Evolutionary conservation across 2,888 invertebrate genomes (phyloP).

Genomic region (Geophilus truncorum): DNA sequence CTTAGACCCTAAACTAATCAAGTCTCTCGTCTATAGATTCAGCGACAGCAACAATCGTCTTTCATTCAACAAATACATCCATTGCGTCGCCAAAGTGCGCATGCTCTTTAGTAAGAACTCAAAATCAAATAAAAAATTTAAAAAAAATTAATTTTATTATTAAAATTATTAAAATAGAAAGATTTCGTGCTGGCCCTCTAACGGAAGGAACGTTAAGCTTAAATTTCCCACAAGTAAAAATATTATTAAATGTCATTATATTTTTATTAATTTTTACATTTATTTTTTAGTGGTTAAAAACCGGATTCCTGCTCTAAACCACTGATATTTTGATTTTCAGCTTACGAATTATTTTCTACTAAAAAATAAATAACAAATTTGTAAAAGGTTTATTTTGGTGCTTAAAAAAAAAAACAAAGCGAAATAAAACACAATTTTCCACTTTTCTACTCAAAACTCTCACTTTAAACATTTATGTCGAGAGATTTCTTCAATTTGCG

Average conservation of each 20-base stretch:
- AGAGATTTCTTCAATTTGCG: neutral
- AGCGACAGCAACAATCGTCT: neutral
- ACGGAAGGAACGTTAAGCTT: neutral
- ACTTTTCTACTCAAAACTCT: neutral
- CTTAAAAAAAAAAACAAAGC: no score
- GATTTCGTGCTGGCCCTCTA: neutral
- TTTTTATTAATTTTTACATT: neutral
- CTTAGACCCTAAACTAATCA: neutral
- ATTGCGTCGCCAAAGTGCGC: neutral
- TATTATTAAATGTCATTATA: neutral
- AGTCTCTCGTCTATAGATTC: neutral
- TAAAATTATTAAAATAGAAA: neutral
- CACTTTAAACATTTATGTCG: neutral
- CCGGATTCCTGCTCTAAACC: neutral
- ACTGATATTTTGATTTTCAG: neutral
- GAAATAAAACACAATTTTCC: no score
- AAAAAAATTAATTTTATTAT: neutral
- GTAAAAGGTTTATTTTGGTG: no score
- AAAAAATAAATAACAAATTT: neutral
- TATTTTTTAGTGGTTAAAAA: neutral
- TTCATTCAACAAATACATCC: slow-evolving; percentile 27
- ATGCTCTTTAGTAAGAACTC: neutral
- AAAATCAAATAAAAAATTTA: neutral
- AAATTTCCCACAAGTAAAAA: neutral
- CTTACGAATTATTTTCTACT: neutral